Percentiles rank a stretch among this genome's conserved stretches.
Conservation (phyloP, 2,797 vertebrate species). For the Danio kyathit region DNA sequence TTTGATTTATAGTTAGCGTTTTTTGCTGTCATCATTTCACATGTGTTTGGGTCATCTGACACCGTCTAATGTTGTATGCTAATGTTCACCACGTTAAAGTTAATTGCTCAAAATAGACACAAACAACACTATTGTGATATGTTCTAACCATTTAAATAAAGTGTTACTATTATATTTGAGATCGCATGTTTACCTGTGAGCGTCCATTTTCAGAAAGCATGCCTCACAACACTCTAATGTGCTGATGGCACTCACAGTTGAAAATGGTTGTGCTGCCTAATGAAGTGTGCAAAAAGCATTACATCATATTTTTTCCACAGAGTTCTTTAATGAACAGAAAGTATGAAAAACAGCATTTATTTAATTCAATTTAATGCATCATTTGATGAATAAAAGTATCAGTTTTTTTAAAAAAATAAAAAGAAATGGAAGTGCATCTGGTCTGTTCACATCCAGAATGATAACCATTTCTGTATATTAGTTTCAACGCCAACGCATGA, state of each 20-base stretch:
- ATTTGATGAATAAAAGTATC: neutral
- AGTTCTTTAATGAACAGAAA: constrained; percentile 3
- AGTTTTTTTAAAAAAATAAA: neutral
- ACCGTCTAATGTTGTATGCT: too few relatives aligned
- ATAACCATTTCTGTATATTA: neutral
- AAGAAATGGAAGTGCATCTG: neutral
- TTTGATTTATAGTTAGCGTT: too few relatives aligned
- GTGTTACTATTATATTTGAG: neutral
- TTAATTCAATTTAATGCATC: constrained; percentile 6
- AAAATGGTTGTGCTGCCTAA: neutral
- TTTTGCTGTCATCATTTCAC: too few relatives aligned
- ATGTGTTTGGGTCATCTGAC: too few relatives aligned
- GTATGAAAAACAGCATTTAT: neutral
- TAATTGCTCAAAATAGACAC: neutral
- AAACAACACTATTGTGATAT: neutral
- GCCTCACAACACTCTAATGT: neutral
- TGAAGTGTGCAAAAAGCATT: neutral
- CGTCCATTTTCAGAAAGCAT: neutral
- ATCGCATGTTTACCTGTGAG: neutral
- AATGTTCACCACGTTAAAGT: neutral
- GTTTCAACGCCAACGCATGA: neutral
- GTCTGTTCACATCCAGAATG: neutral
- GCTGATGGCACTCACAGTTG: neutral
- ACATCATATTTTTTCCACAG: neutral
- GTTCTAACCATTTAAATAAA: neutral